Base-by-base conservation (phyloP, 2,888 invertebrate species). In the Macaria liturata region DNA sequence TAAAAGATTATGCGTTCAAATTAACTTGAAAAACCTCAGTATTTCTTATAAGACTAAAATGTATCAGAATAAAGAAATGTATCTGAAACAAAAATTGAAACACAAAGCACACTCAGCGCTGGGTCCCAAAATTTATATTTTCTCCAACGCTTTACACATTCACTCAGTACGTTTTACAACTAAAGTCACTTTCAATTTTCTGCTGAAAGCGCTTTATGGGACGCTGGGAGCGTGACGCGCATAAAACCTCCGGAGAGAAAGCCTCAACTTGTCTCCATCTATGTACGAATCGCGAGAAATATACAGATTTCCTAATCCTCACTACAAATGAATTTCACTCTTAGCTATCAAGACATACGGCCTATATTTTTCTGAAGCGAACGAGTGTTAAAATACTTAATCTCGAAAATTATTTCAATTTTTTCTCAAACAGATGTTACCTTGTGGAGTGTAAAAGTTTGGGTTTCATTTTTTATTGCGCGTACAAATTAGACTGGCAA, bases 101-200 rank as follows among this genome's bases (percentile, higher is more conserved):
- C 69, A 71, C 68, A 75, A 78, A 75, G 71, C 72, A 66, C 61
- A 70, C 61, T 64, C 66, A 72, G 70, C 73, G 76, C 73, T 75
- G 74, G 69, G 75, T 73, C 65, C 71, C 71, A 61, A 82, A 84
- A 83, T 84, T 86, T 83, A 86, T 86, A 85, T 84, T 81, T 78
- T 70, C 69, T 69, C 61, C 69, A 80, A 75, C 75, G 75, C 75
- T 81, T 62, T 73, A 74, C 72, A 74, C 74, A 74, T 80, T 78
- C 74, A 65, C 69, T 56, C 67, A 62, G 78, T 81, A 85, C 84
- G 86, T 86, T 88, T 89, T 86, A 89, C 85, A 84, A 76, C 86
- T 78, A 73, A 83, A 88, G 84, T 83, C 88, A 88, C 90, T 90
- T 90, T 90, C 89, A 89, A 89, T 90, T 89, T 89, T 79, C 84